Percentiles rank a stretch among this genome's conserved stretches.
Evolutionary conservation across 2,797 vertebrate species (phyloP).

Genomic region (Miichthys miiuy): DNA sequence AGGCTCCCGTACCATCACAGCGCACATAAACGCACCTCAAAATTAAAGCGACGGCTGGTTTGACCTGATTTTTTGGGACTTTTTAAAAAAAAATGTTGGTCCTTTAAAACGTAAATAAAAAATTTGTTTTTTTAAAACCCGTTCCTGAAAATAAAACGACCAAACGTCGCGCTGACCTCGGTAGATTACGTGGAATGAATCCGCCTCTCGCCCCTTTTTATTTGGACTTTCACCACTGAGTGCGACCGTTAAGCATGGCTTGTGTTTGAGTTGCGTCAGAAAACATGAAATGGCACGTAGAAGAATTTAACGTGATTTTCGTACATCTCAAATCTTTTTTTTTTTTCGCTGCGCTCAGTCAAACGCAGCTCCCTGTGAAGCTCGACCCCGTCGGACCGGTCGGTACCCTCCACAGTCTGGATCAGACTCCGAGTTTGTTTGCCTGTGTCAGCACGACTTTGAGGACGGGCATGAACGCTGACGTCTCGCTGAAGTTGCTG

Average conservation of each 20-base stretch:
- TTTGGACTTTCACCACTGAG: slow-evolving; percentile 60
- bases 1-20: no score
- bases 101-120: no score
- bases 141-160: no score
- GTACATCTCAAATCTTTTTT: slow-evolving; percentile 41
- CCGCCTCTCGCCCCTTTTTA: slow-evolving; percentile 25
- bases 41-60: no score
- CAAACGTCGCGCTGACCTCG: neutral
- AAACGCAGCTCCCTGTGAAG: slow-evolving; percentile 32
- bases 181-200: neutral
- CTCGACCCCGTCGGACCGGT: neutral
- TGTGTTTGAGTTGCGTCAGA: slow-evolving; percentile 61
- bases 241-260: slow-evolving; percentile 74
- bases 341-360: slow-evolving; percentile 10
- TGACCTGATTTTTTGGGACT: no score
- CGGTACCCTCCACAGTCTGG: neutral
- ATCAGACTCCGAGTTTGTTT: slow-evolving; percentile 93
- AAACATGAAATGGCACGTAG: slow-evolving; percentile 60
- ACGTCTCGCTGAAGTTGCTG: slow-evolving; percentile 99
- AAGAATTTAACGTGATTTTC: slow-evolving; percentile 40
- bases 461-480: slow-evolving; percentile 98
- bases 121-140: no score
- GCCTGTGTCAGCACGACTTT: slow-evolving; percentile 98
- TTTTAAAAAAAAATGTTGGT: no score
- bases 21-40: no score